Base-by-base conservation (phyloP, 1,140 invertebrate species). In the Phymastichus coffea region DNA sequence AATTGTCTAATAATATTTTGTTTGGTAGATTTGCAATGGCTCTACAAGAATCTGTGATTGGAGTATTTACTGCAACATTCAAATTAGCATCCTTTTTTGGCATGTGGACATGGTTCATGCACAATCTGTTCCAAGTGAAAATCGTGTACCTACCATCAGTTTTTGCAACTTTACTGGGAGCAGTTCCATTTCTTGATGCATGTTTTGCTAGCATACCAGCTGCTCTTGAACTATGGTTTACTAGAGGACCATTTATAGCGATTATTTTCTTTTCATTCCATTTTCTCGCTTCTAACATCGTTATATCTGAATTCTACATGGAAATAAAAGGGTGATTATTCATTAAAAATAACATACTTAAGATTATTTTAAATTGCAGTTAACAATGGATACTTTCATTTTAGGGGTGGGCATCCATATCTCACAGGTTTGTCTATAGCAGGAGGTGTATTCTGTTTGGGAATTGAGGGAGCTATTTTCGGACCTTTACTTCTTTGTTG, bases 61-160 rank as follows among this genome's bases (percentile, higher is more conserved):
- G 87, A 41, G 88, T 99, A 3, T 95, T 99, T 71, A 87, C 91
- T 40, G 95, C 95, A 0, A 97, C 95, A 1, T 91, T 98, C 60
- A 99, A 99, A 81, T 94, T 99, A 85, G 92, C 94, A 3, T 84
- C 91, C 0, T 99, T 99, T 80, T 98, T 99, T 75, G 96, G 95
- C 0, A 80, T 99, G 55, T 99, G 96, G 87, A 99, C 97, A 0
- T 99, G 96, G 94, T 86, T 99, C 26, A 92, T 96, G 44, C 96
- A 99, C 72, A 95, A 94, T 64, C 75, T 99, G 2, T 99, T 99
- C 76, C 90, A 92, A 65, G 90, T 97, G 0, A 92, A 95, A 73
- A 92, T 99, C 61, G 91, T 98, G 17, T 98, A 97, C 75, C 84
- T 99, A 60, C 96, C 96, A 2, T 91, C 95, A 87, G 93, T 92